A percentile compares a stretch with the other conserved stretches of the same genome.
Conservation (phyloP, 2,797 vertebrate species). For the Sphaeramia orbicularis region DNA sequence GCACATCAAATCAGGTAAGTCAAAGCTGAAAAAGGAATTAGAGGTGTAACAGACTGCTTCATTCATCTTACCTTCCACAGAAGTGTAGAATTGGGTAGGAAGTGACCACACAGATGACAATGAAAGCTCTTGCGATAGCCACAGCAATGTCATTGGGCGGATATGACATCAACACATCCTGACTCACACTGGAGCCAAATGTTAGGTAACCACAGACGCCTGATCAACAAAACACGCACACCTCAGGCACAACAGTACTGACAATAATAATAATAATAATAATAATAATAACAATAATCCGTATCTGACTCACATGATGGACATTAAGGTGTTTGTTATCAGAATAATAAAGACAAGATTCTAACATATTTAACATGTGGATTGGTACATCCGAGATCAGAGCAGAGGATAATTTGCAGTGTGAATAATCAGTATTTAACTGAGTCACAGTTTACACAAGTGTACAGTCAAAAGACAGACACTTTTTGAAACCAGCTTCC, state of each 20-base stretch:
- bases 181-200: constrained; percentile 91
- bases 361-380: background rate
- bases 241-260: background rate
- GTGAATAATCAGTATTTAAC: no score
- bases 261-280: no score
- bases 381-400: no score
- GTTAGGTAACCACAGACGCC: constrained; percentile 96
- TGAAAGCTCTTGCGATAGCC: constrained; percentile 94
- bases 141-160: constrained; percentile 92
- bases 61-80: constrained; percentile 90
- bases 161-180: constrained; percentile 96
- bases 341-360: background rate
- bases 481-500: no score
- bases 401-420: no score
- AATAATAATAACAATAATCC: no score
- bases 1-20: no score
- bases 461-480: no score
- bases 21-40: no score
- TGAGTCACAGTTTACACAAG: no score
- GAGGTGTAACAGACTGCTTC: background rate
- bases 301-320: background rate
- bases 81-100: constrained; percentile 99
- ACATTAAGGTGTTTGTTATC: background rate
- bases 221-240: constrained; percentile 61
- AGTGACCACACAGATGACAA: constrained; percentile 94